A percentile compares a stretch with the other conserved stretches of the same genome.
Conservation (phyloP, 2,888 invertebrate genomes). For the Cheilosia scutellata region DNA sequence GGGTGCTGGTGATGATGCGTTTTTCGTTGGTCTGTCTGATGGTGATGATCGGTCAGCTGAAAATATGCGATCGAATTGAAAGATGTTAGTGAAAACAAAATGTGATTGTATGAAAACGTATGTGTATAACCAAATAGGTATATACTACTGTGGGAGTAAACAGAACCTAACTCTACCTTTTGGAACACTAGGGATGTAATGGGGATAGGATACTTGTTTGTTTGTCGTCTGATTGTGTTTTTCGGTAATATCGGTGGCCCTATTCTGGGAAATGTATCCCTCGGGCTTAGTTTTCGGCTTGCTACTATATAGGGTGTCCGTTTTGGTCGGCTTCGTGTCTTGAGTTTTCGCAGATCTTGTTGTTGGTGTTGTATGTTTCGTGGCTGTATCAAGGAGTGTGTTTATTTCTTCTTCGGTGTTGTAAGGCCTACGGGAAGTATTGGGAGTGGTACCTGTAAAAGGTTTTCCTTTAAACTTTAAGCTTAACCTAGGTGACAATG, state of each 20-base stretch:
- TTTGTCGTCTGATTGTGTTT: slow-evolving; percentile 73
- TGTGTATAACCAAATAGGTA: slow-evolving; percentile 15
- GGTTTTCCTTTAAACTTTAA: slow-evolving; percentile 64
- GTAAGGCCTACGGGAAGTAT: slow-evolving; percentile 66
- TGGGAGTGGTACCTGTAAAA: slow-evolving; percentile 72
- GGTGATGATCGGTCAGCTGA: slow-evolving; percentile 72
- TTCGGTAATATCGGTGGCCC: slow-evolving; percentile 64
- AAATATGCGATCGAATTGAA: slow-evolving; percentile 70
- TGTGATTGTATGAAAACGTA: slow-evolving; percentile 46
- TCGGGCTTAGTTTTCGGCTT: slow-evolving; percentile 59
- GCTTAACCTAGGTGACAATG: slow-evolving; percentile 67
- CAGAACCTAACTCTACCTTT: slow-evolving; percentile 75
- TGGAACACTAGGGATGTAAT: slow-evolving; percentile 69
- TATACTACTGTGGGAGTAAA: slow-evolving; percentile 67
- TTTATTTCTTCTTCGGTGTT: slow-evolving; percentile 65
- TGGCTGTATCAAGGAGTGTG: slow-evolving; percentile 60
- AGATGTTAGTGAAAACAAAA: slow-evolving; percentile 55
- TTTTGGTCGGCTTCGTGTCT: slow-evolving; percentile 55
- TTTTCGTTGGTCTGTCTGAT: slow-evolving; percentile 72
- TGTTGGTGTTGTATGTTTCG: slow-evolving; percentile 59
- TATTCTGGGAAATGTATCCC: slow-evolving; percentile 49
- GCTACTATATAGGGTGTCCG: slow-evolving; percentile 60
- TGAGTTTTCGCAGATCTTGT: slow-evolving; percentile 57
- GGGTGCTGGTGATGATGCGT: slow-evolving; percentile 62
- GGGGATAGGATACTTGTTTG: slow-evolving; percentile 74